These are phyloP conservation scores for Oreochromis grahami DNA, from an alignment of 2,797 vertebrate genomes.

Conservation along the genomic window DNA sequence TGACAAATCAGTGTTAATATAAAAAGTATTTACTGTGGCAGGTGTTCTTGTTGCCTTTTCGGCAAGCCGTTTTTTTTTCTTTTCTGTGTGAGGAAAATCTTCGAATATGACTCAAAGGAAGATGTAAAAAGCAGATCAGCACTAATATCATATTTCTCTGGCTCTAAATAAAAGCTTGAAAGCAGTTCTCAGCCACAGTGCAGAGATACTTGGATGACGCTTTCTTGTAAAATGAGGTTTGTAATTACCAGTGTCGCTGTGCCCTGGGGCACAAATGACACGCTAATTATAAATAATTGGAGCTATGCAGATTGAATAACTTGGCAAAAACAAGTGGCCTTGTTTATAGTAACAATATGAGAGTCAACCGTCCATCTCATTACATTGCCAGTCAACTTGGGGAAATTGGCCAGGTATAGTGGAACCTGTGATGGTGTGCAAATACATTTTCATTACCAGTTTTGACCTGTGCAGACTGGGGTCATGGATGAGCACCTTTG, in stretches of 20 bases:
- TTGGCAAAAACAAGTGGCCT: constrained; percentile 29
- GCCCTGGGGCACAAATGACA: constrained; percentile 39
- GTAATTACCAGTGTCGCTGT: constrained; percentile 39
- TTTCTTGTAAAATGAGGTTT: constrained; percentile 28
- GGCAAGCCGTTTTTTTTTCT: background rate
- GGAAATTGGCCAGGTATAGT: background rate
- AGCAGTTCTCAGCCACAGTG: background rate
- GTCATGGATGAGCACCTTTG: background rate
- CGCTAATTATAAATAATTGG: constrained; percentile 59
- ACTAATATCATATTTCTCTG: background rate
- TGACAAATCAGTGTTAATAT: background rate
- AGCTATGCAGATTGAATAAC: constrained; percentile 20
- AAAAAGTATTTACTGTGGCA: background rate
- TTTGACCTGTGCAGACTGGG: background rate
- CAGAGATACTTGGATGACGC: background rate
- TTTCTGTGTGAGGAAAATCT: background rate
- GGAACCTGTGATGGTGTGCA: background rate
- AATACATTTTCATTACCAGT: background rate
- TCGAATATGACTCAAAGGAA: background rate
- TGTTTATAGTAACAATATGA: constrained; percentile 29
- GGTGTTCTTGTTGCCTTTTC: background rate
- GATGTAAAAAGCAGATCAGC: background rate
- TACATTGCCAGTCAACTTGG: background rate
- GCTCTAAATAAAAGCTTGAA: background rate
- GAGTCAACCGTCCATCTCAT: constrained; percentile 10